A percentile compares a stretch with the other conserved stretches of the same genome.
Evolutionary conservation across 2,888 invertebrate genomes (phyloP).

Genomic region (Spilarctia lutea): DNA sequence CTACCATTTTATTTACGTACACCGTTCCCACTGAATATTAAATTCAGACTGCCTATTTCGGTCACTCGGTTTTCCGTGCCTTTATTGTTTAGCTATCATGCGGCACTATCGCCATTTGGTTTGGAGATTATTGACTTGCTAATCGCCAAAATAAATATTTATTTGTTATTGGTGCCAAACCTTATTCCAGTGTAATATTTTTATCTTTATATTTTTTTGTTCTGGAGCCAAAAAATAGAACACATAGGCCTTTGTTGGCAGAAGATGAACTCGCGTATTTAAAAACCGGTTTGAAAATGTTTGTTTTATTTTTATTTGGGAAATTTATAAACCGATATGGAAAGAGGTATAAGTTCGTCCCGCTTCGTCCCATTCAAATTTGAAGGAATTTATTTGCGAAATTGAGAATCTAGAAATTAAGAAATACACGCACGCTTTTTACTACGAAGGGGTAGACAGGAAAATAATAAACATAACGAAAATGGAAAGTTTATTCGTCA

Average conservation of each 20-base stretch:
- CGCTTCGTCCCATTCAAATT: no score
- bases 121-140: constrained; percentile 37
- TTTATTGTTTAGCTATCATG: neutral
- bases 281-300: no score
- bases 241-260: neutral
- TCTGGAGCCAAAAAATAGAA: neutral
- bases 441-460: no score
- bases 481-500: no score
- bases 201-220: neutral
- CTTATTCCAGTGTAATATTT: neutral
- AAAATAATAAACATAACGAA: no score
- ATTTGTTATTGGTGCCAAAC: constrained; percentile 26
- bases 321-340: no score
- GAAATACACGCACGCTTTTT: no score
- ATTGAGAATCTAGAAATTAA: no score
- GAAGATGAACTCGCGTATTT: no score
- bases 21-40: neutral
- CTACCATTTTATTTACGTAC: neutral
- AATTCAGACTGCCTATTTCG: neutral
- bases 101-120: neutral
- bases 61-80: neutral
- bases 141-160: constrained; percentile 45
- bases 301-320: no score
- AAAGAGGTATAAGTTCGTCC: no score
- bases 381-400: no score